Base-by-base conservation (phyloP, 2,113 vertebrate species). In the Eudyptes chrysolophus region DNA sequence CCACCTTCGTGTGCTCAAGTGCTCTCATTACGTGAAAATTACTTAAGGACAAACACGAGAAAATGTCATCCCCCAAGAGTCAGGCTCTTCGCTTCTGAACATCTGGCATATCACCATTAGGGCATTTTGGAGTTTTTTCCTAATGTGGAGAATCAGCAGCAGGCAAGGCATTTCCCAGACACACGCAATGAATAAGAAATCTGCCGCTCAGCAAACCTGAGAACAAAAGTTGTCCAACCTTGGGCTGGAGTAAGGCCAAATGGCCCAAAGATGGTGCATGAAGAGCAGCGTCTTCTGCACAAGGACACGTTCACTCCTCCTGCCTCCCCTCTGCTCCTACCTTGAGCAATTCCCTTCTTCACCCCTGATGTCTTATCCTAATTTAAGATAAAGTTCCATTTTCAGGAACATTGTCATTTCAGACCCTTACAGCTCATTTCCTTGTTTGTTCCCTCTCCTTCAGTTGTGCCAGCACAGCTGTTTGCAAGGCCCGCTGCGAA, bases 1-100 rank as follows among this genome's bases (percentile, higher is more conserved):
- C 92, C 81, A 49, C 27, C 85, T 69, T 62, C n/a, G 32, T 5
- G 48, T 24, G 54, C 54, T 88, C 79, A 90, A 90, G 60, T 54
- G 83, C 64, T 74, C 90, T 69, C 64, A 15, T 74, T 49, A 69
- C 1, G 2, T 0, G 27, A 78, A 64, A 91, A 82, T 82, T 69
- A 78, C 75, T 93, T 64, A 64, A 91, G 80, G 95, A 85, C 44
- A 58, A 82, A 44, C 60, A 40, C 0, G 2, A 92, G 92, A 82
- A 95, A 95, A 88, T 89, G 90, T 60, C 93, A 90, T 40, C 69
- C 79, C 93, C 60, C 93, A 78, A 11, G 79, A 91, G 87, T 25
- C 49, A 30, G 60, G 49, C 51, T 81, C 71, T 90, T 77, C 13
- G n/a, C 90, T 72, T 62, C 64, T 1, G 5, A 90, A 54, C 84